Evolutionary conservation across 2,797 vertebrate genomes (phyloP).

Genomic region (Miichthys miiuy): DNA sequence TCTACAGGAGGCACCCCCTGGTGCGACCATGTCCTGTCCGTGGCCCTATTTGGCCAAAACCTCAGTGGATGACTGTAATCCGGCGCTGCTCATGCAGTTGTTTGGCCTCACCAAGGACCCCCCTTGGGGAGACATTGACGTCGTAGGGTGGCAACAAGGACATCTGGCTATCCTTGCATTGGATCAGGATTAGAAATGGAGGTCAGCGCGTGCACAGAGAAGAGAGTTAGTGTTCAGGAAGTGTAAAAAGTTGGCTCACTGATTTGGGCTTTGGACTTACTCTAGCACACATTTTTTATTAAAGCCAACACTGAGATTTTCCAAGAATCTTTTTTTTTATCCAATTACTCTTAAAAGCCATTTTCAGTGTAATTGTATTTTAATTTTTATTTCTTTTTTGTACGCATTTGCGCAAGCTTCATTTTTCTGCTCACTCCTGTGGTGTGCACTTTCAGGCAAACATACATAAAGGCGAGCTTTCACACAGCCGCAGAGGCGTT

Average conservation of each 20-base stretch:
- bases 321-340: neutral
- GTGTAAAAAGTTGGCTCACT: neutral
- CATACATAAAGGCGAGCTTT: conserved; percentile 5
- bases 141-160: conserved; percentile 47
- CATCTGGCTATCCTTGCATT: conserved; percentile 42
- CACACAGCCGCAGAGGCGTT: conserved; percentile 13
- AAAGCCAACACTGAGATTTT: neutral
- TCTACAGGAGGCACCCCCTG: conserved; percentile 49
- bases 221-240: neutral
- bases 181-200: conserved; percentile 39
- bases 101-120: conserved; percentile 45
- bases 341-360: neutral
- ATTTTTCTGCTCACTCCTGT: neutral
- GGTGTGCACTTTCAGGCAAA: conserved; percentile 8
- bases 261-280: too few relatives aligned
- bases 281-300: neutral
- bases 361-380: neutral
- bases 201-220: conserved; percentile 25
- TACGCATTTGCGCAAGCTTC: neutral
- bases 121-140: conserved; percentile 37
- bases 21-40: conserved; percentile 49
- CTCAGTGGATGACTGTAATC: conserved; percentile 67
- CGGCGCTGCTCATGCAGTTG: conserved; percentile 25
- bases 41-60: conserved; percentile 45
- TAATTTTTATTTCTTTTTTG: conserved; percentile 1